Evolutionary conservation across 2,888 invertebrate species (phyloP).

Genomic region (Epinotia brunnichana): DNA sequence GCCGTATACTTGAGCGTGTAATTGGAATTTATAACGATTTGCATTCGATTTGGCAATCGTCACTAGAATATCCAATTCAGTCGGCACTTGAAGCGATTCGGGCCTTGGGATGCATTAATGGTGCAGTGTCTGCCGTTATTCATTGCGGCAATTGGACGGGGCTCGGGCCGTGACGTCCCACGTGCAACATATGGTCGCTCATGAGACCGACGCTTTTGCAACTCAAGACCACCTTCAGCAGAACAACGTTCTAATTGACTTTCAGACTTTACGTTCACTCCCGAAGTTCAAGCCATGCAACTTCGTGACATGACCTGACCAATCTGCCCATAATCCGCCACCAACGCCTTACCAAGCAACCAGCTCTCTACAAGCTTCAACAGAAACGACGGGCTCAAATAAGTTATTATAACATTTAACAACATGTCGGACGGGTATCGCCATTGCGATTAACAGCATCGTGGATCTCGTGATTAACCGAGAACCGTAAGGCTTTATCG

Average conservation of each 20-base stretch:
- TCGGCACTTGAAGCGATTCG: constrained; percentile 43
- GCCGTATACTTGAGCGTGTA: constrained; percentile 55
- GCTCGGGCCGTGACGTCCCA: constrained; percentile 49
- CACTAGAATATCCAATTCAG: constrained; percentile 50
- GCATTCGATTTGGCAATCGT: constrained; percentile 60
- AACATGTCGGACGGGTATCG: constrained; percentile 31
- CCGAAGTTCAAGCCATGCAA: constrained; percentile 18
- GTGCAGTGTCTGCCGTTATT: constrained; percentile 57
- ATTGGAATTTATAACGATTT: constrained; percentile 64
- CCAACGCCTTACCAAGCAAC: constrained; percentile 44
- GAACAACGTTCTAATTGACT: constrained; percentile 50
- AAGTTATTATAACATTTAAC: constrained; percentile 39
- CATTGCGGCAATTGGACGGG: constrained; percentile 56
- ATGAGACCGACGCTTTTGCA: constrained; percentile 50
- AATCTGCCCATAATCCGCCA: constrained; percentile 32
- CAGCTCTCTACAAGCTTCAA: constrained; percentile 13
- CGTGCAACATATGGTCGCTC: constrained; percentile 55
- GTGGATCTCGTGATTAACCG: constrained; percentile 58
- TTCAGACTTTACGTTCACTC: background rate
- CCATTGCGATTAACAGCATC: constrained; percentile 26
- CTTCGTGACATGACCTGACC: constrained; percentile 45
- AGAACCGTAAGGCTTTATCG: constrained; percentile 60
- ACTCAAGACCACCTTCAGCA: constrained; percentile 54
- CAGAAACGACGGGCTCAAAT: constrained; percentile 21
- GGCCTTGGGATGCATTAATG: constrained; percentile 63